These are phyloP conservation scores for Drosophila emarginata DNA, from an alignment of 2,888 invertebrate species.

Conservation along the genomic window DNA sequence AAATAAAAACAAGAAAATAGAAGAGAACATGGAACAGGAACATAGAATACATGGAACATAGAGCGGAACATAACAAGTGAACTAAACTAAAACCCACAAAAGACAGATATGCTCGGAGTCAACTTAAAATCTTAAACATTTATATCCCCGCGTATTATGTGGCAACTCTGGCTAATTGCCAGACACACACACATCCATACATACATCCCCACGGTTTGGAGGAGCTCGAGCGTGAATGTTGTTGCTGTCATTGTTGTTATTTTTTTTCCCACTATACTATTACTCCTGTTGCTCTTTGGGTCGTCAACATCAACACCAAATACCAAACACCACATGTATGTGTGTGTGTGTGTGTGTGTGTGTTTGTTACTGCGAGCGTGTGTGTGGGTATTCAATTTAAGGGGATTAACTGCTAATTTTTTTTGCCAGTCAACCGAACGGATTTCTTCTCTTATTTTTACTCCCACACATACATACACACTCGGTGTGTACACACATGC, in stretches of 20 bases:
- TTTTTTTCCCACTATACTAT: neutral
- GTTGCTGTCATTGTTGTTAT: neutral
- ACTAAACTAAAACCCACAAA: constrained; percentile 21
- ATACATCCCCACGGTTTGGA: constrained; percentile 5
- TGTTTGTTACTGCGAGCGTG: too few relatives aligned
- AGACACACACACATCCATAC: constrained; percentile 39
- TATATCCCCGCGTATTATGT: constrained; percentile 81
- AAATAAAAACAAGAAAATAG: constrained; percentile 34
- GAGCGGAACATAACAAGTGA: constrained; percentile 11
- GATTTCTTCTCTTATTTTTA: constrained; percentile 32
- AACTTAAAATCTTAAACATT: constrained; percentile 80
- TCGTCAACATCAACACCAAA: constrained; percentile 14
- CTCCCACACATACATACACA: neutral
- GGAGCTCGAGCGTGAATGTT: neutral
- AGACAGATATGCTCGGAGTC: constrained; percentile 21
- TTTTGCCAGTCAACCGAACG: constrained; percentile 59
- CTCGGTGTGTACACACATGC: constrained; percentile 11
- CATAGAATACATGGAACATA: neutral
- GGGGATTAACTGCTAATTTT: constrained; percentile 81
- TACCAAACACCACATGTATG: constrained; percentile 66
- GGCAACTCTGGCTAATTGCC: constrained; percentile 81
- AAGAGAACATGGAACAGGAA: neutral
- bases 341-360: neutral
- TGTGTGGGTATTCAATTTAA: constrained; percentile 79
- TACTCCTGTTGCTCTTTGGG: constrained; percentile 31